phyloP scores from a whole-genome alignment of 1,140 invertebrate genomes.

The Centruroides vittatus region DNA sequence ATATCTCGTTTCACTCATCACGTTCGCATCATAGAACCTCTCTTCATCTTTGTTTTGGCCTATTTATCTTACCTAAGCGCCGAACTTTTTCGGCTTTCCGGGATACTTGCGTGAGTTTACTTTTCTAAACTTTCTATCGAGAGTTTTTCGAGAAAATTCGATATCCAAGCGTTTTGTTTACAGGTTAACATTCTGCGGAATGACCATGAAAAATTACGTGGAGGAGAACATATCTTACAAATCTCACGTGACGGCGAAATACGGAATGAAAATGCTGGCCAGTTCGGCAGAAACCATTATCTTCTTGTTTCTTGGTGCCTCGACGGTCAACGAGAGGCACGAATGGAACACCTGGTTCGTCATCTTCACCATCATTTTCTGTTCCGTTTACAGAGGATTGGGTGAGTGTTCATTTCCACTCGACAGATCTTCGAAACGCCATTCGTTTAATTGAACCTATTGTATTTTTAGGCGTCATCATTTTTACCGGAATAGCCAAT shows the following conservation, averaged over 20 bases:
- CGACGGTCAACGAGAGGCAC: conserved; percentile 85
- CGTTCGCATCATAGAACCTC: conserved; percentile 93
- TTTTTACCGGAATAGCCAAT: conserved; percentile 80
- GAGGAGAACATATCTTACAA: conserved; percentile 95
- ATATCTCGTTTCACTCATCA: conserved; percentile 91
- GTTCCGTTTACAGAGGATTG: conserved; percentile 78
- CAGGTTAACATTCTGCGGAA: conserved; percentile 95
- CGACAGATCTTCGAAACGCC: neutral
- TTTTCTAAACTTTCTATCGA: neutral
- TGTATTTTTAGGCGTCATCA: conserved; percentile 61
- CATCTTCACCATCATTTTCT: conserved; percentile 82
- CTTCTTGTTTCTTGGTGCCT: conserved; percentile 97
- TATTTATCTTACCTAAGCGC: conserved; percentile 93
- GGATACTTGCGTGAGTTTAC: conserved; percentile 81
- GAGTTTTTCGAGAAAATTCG: neutral
- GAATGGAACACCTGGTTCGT: conserved; percentile 94
- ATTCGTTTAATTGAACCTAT: conserved; percentile 9
- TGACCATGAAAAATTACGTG: conserved; percentile 98
- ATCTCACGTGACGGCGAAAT: conserved; percentile 94
- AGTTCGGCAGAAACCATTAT: conserved; percentile 96
- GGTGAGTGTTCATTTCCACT: conserved; percentile 37
- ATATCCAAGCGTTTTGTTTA: conserved; percentile 1
- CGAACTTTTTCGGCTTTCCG: conserved; percentile 96
- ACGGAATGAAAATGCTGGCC: conserved; percentile 96
- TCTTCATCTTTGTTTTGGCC: conserved; percentile 98